A percentile compares a stretch with the other conserved stretches of the same genome.
These are phyloP conservation scores for Falco peregrinus DNA, from an alignment of 2,797 vertebrate genomes.

Conservation along the genomic window DNA sequence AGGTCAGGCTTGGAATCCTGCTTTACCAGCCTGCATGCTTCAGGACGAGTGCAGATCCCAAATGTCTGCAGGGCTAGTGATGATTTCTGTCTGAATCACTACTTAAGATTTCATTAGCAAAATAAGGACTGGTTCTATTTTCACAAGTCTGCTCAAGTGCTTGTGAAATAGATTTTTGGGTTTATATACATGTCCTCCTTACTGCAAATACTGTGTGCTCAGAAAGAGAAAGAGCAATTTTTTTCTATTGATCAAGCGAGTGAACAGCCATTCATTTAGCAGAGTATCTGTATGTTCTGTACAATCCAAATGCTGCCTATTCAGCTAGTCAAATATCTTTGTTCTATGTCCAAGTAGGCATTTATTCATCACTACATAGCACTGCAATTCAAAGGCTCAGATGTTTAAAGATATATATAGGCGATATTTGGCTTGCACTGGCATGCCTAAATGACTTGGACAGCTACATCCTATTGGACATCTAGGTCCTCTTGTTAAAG, in stretches of 20 bases:
- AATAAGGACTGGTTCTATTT: neutral
- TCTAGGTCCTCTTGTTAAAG: neutral
- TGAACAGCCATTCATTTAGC: slow-evolving; percentile 53
- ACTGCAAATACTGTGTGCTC: slow-evolving; percentile 43
- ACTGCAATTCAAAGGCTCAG: slow-evolving; percentile 55
- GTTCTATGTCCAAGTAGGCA: slow-evolving; percentile 65
- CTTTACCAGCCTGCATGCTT: neutral
- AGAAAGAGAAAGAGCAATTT: slow-evolving; percentile 58
- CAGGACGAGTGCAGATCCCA: neutral
- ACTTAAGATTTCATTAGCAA: neutral
- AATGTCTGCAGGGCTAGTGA: neutral
- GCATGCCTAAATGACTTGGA: neutral
- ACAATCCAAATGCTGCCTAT: slow-evolving; percentile 60
- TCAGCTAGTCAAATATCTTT: slow-evolving; percentile 60
- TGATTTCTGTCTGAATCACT: slow-evolving; percentile 28
- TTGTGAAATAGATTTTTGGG: slow-evolving; percentile 22
- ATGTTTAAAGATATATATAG: slow-evolving; percentile 68
- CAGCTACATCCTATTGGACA: neutral
- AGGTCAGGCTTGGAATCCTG: slow-evolving; percentile 57
- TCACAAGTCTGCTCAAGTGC: slow-evolving; percentile 23
- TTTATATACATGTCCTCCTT: slow-evolving; percentile 36
- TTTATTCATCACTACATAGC: slow-evolving; percentile 46
- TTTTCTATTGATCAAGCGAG: slow-evolving; percentile 55
- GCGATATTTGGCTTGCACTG: neutral
- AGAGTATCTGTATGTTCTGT: slow-evolving; percentile 58